Evolutionary conservation across 2,888 invertebrate species (phyloP).

Genomic region (Melinaea menophilus): DNA sequence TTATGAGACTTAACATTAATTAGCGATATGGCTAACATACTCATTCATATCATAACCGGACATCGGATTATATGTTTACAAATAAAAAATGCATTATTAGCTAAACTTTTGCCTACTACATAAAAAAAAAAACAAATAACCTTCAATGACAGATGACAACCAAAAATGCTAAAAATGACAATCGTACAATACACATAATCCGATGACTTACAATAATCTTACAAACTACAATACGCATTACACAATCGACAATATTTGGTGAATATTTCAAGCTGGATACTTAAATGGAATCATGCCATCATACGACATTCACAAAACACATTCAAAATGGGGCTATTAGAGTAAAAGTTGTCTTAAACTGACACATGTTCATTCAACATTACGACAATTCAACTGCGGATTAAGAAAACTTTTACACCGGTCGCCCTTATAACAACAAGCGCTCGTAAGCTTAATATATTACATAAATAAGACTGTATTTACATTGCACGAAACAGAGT

Average conservation of each 20-base stretch:
- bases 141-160: no score
- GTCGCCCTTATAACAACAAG: slow-evolving; percentile 18
- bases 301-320: slow-evolving; percentile 13
- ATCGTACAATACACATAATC: slow-evolving; percentile 2
- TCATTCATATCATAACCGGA: slow-evolving; percentile 51
- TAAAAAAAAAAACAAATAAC: slow-evolving; percentile 1
- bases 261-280: slow-evolving; percentile 20
- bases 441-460: slow-evolving; percentile 23
- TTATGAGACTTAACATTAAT: slow-evolving; percentile 55
- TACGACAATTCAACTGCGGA: not conserved
- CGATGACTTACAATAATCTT: slow-evolving; percentile 11
- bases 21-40: slow-evolving; percentile 66
- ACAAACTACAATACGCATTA: slow-evolving; percentile 15
- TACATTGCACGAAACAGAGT: slow-evolving; percentile 55
- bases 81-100: slow-evolving; percentile 15
- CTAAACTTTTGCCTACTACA: no score
- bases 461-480: slow-evolving; percentile 50
- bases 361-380: not conserved
- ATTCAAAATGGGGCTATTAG: slow-evolving; percentile 1
- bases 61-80: slow-evolving; percentile 25
- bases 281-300: slow-evolving; percentile 16
- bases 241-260: slow-evolving; percentile 22
- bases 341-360: not conserved
- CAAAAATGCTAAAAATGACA: not conserved
- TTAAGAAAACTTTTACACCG: not conserved